Base-by-base conservation (phyloP, 2,888 invertebrate genomes). In the Drosophila siamana region DNA sequence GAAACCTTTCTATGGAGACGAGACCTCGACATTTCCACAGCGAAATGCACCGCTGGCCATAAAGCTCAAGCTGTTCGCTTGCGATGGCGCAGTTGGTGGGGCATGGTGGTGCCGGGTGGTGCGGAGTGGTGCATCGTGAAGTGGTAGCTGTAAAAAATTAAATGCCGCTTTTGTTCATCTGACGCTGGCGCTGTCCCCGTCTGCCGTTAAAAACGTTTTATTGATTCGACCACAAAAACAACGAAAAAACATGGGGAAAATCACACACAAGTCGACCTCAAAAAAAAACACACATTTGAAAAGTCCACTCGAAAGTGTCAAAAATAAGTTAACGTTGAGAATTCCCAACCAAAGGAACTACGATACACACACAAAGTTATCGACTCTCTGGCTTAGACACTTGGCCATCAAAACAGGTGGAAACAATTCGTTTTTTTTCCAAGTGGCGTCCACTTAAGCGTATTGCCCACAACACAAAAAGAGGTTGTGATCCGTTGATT, bases 91-190 rank as follows among this genome's bases (percentile, higher is more conserved):
- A 9, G 11, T 3, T 3, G 11, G 28, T 8, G 28, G 9, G 3
- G n/a, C n/a, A n/a, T n/a, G n/a, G 9, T 8, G 28, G 7, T 19
- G 19, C 19, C n/a, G n/a, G 9, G 16, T 1, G 7, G 15, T 8
- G 9, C 15, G 38, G 1, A 4, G 24, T 4, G 50, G 5, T 16
- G 15, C 26, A 46, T 30, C 13, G 16, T 30, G 16, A 50, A 73
- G 56, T 75, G 69, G 60, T 74, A 60, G 79, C 76, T 75, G 75
- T 79, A 79, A 74, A 74, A 79, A 62, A 47, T 69, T 66, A 78
- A 76, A 78, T 66, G 74, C 61, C 66, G 75, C 66, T 78, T 76
- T 78, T 69, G 62, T 74, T 62, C 74, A 78, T 69, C 69, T 74
- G 46, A 59, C 43, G 54, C 69, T 74, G 46, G 56, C 43, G 54